Evolutionary conservation across 1,140 invertebrate species (phyloP).

Genomic region (Scaptomyza graminum): DNA sequence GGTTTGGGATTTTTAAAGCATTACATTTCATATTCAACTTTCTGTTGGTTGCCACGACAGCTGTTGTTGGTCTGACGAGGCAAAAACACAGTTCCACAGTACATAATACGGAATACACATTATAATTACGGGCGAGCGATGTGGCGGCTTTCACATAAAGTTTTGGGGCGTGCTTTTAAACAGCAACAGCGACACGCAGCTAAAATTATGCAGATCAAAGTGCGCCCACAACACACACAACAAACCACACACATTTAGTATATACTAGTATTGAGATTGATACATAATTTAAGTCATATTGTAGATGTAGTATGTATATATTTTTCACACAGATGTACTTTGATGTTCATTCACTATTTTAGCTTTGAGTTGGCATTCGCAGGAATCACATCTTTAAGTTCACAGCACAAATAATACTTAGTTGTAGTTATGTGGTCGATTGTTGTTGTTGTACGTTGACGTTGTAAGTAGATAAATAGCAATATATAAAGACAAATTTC

Average conservation of each 20-base stretch:
- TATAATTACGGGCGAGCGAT: constrained; percentile 70
- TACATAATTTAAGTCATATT: constrained; percentile 11
- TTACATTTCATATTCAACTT: constrained; percentile 42
- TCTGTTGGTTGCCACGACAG: constrained; percentile 30
- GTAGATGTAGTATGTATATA: constrained; percentile 4
- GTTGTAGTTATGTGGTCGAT: constrained; percentile 34
- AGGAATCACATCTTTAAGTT: constrained; percentile 73
- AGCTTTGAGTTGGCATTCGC: constrained; percentile 77
- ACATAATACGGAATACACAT: constrained; percentile 59
- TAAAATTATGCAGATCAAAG: constrained; percentile 67
- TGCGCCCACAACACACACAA: constrained; percentile 34
- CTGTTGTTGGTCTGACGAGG: constrained; percentile 43
- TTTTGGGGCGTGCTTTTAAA: constrained; percentile 47
- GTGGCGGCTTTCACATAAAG: constrained; percentile 60
- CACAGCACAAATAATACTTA: constrained; percentile 78
- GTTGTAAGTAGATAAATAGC: constrained; percentile 17
- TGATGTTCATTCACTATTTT: constrained; percentile 68
- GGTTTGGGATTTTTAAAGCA: constrained; percentile 4
- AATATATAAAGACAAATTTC: constrained; percentile 44
- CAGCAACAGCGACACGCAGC: constrained; percentile 21
- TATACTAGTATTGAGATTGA: constrained; percentile 5
- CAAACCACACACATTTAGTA: constrained; percentile 8
- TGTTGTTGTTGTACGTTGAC: constrained; percentile 22
- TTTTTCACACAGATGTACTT: constrained; percentile 45
- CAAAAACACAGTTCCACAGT: constrained; percentile 44